phyloP scores from a whole-genome alignment of 2,113 vertebrate species.

The Cynopterus brachyotis region DNA sequence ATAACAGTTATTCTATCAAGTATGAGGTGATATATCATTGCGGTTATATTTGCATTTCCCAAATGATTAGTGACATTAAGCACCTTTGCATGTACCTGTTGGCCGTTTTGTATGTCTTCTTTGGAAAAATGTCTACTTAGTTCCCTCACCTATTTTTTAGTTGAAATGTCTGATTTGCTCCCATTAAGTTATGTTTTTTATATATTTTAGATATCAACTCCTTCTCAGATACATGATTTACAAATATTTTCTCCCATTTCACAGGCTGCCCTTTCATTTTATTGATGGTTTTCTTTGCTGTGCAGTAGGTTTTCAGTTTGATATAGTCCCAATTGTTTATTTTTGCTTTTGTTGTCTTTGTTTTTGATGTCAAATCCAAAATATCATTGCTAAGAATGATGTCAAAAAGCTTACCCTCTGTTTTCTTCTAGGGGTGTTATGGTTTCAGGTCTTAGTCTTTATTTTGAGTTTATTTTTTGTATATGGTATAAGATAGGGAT shows the following conservation, averaged over 20 bases:
- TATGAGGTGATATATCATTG: not conserved
- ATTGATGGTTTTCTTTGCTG: not conserved
- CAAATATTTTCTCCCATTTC: not conserved
- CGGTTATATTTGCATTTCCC: not conserved
- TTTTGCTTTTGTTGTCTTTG: not conserved
- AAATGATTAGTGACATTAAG: not conserved
- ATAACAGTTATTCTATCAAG: not conserved
- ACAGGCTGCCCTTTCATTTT: not conserved
- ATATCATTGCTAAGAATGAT: not conserved
- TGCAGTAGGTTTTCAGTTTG: not conserved
- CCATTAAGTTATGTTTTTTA: not conserved
- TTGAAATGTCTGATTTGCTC: not conserved
- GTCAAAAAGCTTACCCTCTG: not conserved
- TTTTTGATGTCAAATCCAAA: not conserved
- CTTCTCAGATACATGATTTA: not conserved
- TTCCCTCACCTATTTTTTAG: not conserved
- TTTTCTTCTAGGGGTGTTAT: not conserved
- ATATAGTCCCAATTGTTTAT: not conserved
- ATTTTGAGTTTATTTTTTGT: not conserved
- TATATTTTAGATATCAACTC: not conserved
- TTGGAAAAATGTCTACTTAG: not conserved
- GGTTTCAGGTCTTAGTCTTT: not conserved
- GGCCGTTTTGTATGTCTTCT: too few species aligned
- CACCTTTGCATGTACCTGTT: not conserved
- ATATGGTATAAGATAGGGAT: not conserved